Conservation (phyloP, 2,113 vertebrate genomes). For the Caloenas nicobarica region DNA sequence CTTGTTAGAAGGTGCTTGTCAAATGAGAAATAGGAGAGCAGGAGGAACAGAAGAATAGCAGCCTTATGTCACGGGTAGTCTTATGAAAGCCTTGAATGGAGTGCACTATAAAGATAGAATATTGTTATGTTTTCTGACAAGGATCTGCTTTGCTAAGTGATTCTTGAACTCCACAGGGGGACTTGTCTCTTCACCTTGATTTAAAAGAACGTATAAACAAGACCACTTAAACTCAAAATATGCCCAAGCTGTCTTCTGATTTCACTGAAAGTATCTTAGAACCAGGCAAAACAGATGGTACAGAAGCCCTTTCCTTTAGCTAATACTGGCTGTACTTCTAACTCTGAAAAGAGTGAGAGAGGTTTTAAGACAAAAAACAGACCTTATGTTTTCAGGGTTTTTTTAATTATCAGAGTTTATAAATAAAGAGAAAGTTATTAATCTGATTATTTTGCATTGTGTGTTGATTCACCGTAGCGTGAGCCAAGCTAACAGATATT, state of each 20-base stretch:
- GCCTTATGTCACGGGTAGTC: constrained; percentile 38
- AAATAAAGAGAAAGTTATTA: constrained; percentile 25
- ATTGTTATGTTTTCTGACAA: constrained; percentile 65
- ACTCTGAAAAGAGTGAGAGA: neutral
- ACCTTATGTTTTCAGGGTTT: neutral
- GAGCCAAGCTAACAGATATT: neutral
- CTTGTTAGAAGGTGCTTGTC: constrained; percentile 49
- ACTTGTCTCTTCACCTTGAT: constrained; percentile 62
- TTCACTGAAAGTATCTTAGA: constrained; percentile 46
- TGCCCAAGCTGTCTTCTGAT: constrained; percentile 54
- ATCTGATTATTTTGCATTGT: neutral
- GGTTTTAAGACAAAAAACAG: constrained; percentile 12
- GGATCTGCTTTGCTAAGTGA: constrained; percentile 59
- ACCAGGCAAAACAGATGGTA: constrained; percentile 62
- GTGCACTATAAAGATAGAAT: constrained; percentile 60
- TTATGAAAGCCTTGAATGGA: constrained; percentile 58
- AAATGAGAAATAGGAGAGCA: constrained; percentile 43
- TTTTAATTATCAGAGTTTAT: constrained; percentile 7
- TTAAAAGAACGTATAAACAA: constrained; percentile 61
- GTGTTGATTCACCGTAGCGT: neutral
- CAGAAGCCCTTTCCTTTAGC: constrained; percentile 36
- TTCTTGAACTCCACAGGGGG: constrained; percentile 62
- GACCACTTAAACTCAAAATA: constrained; percentile 62
- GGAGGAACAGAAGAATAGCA: constrained; percentile 56
- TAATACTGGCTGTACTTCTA: constrained; percentile 48